phyloP scores from a whole-genome alignment of 2,797 vertebrate genomes.

The Trichosurus vulpecula region DNA sequence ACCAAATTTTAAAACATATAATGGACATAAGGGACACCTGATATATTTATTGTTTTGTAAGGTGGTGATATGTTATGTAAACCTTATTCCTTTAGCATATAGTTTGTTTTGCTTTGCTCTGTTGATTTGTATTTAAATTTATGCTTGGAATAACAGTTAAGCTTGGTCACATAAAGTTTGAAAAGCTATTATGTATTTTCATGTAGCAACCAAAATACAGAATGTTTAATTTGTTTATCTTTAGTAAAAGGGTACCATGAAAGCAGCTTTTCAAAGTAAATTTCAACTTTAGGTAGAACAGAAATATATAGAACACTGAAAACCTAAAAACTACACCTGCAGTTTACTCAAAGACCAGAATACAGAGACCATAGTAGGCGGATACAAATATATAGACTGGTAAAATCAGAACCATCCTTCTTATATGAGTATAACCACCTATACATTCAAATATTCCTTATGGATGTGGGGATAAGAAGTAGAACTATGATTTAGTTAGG shows the following conservation, averaged over 20 bases:
- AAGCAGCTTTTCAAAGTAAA: background rate
- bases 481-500: background rate
- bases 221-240: background rate
- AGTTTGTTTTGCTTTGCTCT: background rate
- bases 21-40: background rate
- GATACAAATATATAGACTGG: background rate
- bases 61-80: background rate
- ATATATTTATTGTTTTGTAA: background rate
- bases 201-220: background rate
- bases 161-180: background rate
- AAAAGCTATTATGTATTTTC: background rate
- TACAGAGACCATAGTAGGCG: background rate
- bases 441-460: background rate
- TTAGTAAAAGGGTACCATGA: background rate
- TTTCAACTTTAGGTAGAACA: background rate
- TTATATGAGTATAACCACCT: background rate
- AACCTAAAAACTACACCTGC: constrained; percentile 6
- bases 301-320: background rate
- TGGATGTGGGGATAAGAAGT: background rate
- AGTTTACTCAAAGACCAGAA: background rate
- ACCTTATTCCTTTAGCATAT: background rate
- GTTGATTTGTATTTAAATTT: background rate
- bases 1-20: background rate
- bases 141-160: background rate
- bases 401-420: background rate